These are phyloP conservation scores for Scaptomyza graminum DNA, from an alignment of 1,140 invertebrate genomes.

Conservation along the genomic window DNA sequence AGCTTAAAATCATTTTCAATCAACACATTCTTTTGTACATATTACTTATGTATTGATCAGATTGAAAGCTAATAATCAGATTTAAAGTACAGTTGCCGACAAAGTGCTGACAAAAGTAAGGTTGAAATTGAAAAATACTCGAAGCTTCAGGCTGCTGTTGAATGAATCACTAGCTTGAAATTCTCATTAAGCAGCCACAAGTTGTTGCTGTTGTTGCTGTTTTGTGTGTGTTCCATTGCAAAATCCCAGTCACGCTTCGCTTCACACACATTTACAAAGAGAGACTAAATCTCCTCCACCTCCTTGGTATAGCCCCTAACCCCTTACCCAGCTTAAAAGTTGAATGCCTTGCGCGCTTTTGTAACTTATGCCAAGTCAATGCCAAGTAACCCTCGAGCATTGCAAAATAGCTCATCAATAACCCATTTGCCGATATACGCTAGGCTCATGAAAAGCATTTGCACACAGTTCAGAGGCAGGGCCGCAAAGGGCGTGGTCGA, in stretches of 20 bases:
- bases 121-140: background rate
- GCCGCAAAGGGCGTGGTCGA: constrained; percentile 14
- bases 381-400: constrained; percentile 44
- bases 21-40: background rate
- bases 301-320: background rate
- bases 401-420: constrained; percentile 79
- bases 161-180: constrained; percentile 18
- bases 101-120: constrained; percentile 4
- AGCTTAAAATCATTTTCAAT: background rate
- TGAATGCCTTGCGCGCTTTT: constrained; percentile 19
- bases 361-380: constrained; percentile 64
- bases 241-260: constrained; percentile 62
- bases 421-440: constrained; percentile 70
- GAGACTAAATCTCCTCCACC: constrained; percentile 19
- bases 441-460: constrained; percentile 37
- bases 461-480: background rate
- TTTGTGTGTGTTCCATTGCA: background rate
- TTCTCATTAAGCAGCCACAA: constrained; percentile 42
- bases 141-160: constrained; percentile 10
- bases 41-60: too few relatives aligned
- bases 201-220: constrained; percentile 23
- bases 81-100: background rate
- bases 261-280: constrained; percentile 54
- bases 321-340: constrained; percentile 49
- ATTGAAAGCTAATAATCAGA: background rate